Evolutionary conservation across 2,888 invertebrate species (phyloP).

Genomic region (Noctua janthina): DNA sequence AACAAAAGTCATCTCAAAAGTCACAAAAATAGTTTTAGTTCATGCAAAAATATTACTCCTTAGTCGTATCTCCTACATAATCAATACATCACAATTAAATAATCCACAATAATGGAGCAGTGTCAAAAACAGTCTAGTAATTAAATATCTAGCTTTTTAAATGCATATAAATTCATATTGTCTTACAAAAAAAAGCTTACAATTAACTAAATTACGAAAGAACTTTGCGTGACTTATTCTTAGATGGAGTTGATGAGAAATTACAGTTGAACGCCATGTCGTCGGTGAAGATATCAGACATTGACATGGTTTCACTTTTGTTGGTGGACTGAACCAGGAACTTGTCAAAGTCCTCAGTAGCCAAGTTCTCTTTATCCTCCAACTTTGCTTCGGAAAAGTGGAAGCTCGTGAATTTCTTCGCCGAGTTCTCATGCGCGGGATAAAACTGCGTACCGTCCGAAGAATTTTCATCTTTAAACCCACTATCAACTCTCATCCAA

Average conservation of each 20-base stretch:
- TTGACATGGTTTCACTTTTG: constrained; percentile 84
- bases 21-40: constrained; percentile 74
- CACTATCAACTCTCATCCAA: constrained; percentile 88
- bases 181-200: constrained; percentile 55
- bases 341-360: constrained; percentile 77
- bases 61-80: constrained; percentile 65
- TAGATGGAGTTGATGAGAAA: constrained; percentile 88
- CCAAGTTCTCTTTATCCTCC: constrained; percentile 83
- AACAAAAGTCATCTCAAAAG: constrained; percentile 75
- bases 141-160: constrained; percentile 76
- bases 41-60: constrained; percentile 77
- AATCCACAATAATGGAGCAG: constrained; percentile 81
- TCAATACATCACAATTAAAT: constrained; percentile 75
- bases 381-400: constrained; percentile 78
- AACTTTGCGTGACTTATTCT: constrained; percentile 83
- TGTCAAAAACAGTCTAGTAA: constrained; percentile 73
- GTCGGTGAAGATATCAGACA: constrained; percentile 86
- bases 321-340: constrained; percentile 76
- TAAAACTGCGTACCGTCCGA: constrained; percentile 84
- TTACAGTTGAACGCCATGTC: constrained; percentile 87
- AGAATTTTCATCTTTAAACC: constrained; percentile 87
- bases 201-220: constrained; percentile 70
- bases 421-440: constrained; percentile 70
- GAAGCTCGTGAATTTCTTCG: constrained; percentile 74
- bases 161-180: constrained; percentile 81